Conservation (phyloP, 2,797 vertebrate species). For the Hephaestus fuliginosus region DNA sequence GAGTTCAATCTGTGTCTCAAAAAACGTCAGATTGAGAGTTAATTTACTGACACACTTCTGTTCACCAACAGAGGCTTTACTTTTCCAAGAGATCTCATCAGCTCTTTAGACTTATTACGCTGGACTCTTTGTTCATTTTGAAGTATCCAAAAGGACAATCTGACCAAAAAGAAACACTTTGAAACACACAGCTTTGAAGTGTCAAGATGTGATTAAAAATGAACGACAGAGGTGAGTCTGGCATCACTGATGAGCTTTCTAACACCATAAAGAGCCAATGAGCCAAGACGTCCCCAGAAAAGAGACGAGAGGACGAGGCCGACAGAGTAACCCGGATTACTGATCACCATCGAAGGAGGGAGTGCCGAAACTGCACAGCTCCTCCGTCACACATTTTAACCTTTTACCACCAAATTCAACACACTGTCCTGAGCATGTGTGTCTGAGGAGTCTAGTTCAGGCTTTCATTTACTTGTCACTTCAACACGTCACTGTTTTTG, state of each 20-base stretch:
- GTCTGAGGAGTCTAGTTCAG: no score
- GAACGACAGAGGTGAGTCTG: not conserved
- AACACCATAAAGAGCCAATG: not conserved
- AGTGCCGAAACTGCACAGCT: not conserved
- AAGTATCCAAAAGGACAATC: not conserved
- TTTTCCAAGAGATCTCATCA: not conserved
- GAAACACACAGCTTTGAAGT: not conserved
- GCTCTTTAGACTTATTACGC: not conserved
- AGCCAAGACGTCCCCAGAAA: slow-evolving; percentile 3
- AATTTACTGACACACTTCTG: not conserved
- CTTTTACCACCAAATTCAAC: not conserved
- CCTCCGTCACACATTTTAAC: not conserved
- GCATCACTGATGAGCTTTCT: not conserved
- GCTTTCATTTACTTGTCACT: no score
- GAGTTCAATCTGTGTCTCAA: not conserved
- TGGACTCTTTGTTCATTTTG: not conserved
- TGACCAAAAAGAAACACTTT: not conserved
- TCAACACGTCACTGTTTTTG: no score
- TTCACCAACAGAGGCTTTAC: not conserved
- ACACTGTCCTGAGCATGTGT: no score
- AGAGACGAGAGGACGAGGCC: not conserved
- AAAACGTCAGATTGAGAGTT: no score
- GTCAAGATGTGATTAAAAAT: slow-evolving; percentile 28
- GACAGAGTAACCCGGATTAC: slow-evolving; percentile 28
- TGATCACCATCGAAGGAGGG: not conserved